Percentiles rank a stretch among this genome's conserved stretches.
phyloP scores from a whole-genome alignment of 2,113 vertebrate genomes.

The Baryphthengus martii region DNA sequence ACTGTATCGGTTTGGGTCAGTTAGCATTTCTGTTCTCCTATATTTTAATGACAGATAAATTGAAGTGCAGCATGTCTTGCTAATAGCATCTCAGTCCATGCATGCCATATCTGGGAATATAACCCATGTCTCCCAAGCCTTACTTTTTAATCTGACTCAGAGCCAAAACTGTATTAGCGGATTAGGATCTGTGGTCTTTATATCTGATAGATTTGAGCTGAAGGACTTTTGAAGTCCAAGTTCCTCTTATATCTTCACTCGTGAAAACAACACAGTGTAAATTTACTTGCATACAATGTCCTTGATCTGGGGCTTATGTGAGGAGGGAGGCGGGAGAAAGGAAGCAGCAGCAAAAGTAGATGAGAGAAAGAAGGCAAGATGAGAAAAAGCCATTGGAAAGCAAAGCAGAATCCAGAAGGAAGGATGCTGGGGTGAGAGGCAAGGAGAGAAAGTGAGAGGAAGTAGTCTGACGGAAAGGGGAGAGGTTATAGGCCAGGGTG shows the following conservation, averaged over 20 bases:
- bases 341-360: background rate
- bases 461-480: background rate
- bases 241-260: background rate
- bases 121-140: background rate
- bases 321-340: background rate
- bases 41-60: conserved; percentile 36
- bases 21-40: background rate
- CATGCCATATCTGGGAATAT: background rate
- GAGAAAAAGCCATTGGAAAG: background rate
- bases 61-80: background rate
- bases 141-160: background rate
- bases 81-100: background rate
- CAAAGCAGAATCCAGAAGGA: background rate
- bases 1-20: background rate
- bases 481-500: background rate
- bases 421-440: background rate
- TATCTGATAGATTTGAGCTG: background rate
- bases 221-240: background rate
- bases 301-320: background rate
- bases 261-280: background rate
- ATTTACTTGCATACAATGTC: background rate
- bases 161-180: background rate
- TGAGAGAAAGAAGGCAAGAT: background rate
- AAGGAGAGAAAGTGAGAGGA: background rate
- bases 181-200: background rate